Evolutionary conservation across 2,797 vertebrate genomes (phyloP), one percentile per base, ranked within the genome.

Genomic region (Remorina albescens): DNA sequence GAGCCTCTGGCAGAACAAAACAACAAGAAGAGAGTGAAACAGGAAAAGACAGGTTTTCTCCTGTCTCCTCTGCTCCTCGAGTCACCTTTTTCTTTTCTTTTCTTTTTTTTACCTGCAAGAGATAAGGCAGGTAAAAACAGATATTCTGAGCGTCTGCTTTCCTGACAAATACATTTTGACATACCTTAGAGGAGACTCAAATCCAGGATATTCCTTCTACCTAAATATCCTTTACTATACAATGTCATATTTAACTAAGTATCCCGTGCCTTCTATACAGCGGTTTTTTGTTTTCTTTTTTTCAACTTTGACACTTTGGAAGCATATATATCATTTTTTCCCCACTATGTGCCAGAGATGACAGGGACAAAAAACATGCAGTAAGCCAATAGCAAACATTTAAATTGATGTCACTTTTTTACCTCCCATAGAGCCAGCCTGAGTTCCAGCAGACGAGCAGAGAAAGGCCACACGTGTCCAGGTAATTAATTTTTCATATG

Each of bases 1-100:
- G 58, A 81, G 82, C 77, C 71, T 67, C 76, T 85, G 81, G 76
- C 82, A 85, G 69, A 80, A 85, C 66, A 69, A 80, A 79, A 82
- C 70, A 78, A 26, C 64, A 28, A 66, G 42, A 46, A 50, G 42
- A 77, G 80, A 78, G 58, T 21, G 25, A 79, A 81, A 73, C 58
- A 61, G 71, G 23, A 42, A 71, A 77, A 78, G 58, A 73, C 71
- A 74, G 73, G 74, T 76, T 80, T 67, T 82, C 66, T 78, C 78
- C 74, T 66, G 9, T 86, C 71, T 88, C 67, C 32, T 66, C 68
- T 67, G 67, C 74, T 72, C 53, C 57, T 67, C 32, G 58, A 69
- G 57, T 81, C 64, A 62, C n/a, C n/a, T n/a, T n/a, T n/a, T n/a
- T n/a, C n/a, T n/a, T n/a, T n/a, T n/a, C n/a, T n/a, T n/a, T n/a